Conservation (phyloP, 1,140 invertebrate species). For the Cyphomyrmex costatus region DNA sequence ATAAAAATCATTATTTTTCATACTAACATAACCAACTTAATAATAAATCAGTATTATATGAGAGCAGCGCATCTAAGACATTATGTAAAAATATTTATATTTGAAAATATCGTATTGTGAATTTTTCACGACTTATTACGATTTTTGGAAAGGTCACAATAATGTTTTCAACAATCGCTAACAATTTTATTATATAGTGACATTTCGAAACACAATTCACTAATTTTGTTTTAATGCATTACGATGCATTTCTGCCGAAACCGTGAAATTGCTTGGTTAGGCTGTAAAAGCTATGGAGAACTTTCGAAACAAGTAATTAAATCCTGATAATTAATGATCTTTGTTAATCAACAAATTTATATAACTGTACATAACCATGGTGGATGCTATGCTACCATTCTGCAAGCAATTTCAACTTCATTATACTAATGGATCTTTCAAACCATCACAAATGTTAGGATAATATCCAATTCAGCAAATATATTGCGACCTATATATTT, state of each 20-base stretch:
- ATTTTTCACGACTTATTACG: not conserved
- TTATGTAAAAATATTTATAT: not conserved
- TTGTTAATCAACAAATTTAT: slow-evolving; percentile 56
- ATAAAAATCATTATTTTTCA: not conserved
- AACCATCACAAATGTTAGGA: not conserved
- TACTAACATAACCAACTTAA: not conserved
- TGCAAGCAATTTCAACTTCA: slow-evolving; percentile 25
- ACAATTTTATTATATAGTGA: not conserved
- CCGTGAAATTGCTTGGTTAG: slow-evolving; percentile 35
- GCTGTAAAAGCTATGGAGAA: slow-evolving; percentile 24
- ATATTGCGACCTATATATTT: not conserved
- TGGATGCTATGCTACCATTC: not conserved
- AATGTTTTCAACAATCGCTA: not conserved
- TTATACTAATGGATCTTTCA: slow-evolving; percentile 44
- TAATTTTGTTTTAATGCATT: slow-evolving; percentile 6
- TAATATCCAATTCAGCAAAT: slow-evolving; percentile 18
- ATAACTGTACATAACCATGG: slow-evolving; percentile 28
- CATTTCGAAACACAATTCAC: not conserved
- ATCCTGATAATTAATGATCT: slow-evolving; percentile 50
- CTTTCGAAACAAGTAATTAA: slow-evolving; percentile 48
- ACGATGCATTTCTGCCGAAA: slow-evolving; percentile 21
- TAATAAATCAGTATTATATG: not conserved
- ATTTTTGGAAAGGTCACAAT: not conserved
- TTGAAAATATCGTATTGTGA: not conserved
- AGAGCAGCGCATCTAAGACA: not conserved